Base-by-base conservation (phyloP, 2,797 vertebrate genomes). In the Pelobates cultripes region DNA sequence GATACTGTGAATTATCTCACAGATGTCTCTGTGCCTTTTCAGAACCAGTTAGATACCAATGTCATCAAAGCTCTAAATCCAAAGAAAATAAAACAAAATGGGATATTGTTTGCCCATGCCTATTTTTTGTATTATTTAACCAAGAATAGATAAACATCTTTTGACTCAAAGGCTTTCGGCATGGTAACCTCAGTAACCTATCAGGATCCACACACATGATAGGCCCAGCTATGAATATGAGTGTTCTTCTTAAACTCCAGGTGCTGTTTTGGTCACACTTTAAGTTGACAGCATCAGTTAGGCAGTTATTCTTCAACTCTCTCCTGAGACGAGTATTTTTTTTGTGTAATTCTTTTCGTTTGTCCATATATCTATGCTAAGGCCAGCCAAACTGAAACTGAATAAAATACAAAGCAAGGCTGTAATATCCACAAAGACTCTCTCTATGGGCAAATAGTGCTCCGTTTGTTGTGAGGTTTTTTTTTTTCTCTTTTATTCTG, bases 241-340 rank as follows among this genome's bases (percentile, higher is more conserved):
- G 82, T 89, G 87, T 92, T 94, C 92, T 51, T 89, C 91, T 86
- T 45, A 6, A 84, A 83, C 80, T 88, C 93, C 94, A 95, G 94
- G 93, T 95, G 93, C 94, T 93, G 91, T 67, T 14, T 87, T 84
- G 89, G 88, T 94, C 92, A 92, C 93, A 93, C 92, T 92, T 88
- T 57, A 87, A 88, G 87, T 87, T 89, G 89, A 92, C 91, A 88
- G 88, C 86, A 43, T 81, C 82, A 90, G 90, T 86, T 88, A 85
- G 90, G 87, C 86, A 88, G 89, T 90, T 91, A 89, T 88, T 88
- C 87, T 89, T 88, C 86, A 88, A 86, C 13, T 0, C 3, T 87
- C 84, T 90, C 89, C 86, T 87, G 77, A 85, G 88, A 88, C 89
- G 84, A 87, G 79, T 86, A 85, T 89, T 91, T 87, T 88, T 90